phyloP scores from a whole-genome alignment of 2,888 invertebrate species.

The Meiosimyza platycephala region DNA sequence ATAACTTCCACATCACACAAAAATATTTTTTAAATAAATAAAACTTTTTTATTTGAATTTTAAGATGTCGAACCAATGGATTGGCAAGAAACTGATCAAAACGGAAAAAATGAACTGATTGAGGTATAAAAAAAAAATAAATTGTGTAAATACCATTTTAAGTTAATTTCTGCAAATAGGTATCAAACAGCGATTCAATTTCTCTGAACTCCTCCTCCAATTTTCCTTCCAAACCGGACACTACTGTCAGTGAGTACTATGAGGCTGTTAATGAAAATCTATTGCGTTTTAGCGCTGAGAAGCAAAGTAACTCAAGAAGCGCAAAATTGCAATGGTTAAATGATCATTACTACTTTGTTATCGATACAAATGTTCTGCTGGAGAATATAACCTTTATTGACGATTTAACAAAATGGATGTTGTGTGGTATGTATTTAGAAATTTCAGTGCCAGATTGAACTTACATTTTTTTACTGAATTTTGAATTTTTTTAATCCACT shows the following conservation, averaged over 20 bases:
- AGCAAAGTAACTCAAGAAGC: conserved; percentile 28
- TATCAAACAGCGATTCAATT: conserved; percentile 4
- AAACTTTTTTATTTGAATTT: conserved; percentile 1
- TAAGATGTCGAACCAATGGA: conserved; percentile 57
- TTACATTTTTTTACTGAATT: neutral
- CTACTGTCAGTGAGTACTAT: conserved; percentile 47
- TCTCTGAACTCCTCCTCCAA: neutral
- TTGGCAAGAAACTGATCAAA: conserved; percentile 46
- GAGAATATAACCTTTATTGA: conserved; percentile 64
- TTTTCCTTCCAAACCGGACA: neutral
- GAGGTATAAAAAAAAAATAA: conserved; percentile 24
- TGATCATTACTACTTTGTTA: conserved; percentile 64
- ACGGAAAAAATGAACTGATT: neutral
- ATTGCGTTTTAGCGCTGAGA: conserved; percentile 50
- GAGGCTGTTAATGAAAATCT: conserved; percentile 52
- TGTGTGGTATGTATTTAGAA: conserved; percentile 49
- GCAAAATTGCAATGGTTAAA: conserved; percentile 42
- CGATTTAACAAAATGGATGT: conserved; percentile 56
- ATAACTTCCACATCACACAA: too few species aligned
- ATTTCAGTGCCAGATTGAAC: neutral
- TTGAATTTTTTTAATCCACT: neutral
- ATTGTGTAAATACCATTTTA: neutral
- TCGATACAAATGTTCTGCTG: conserved; percentile 70
- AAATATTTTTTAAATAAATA: neutral
- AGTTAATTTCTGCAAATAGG: neutral